phyloP scores from a whole-genome alignment of 2,888 invertebrate genomes.

The Anorthoa munda region DNA sequence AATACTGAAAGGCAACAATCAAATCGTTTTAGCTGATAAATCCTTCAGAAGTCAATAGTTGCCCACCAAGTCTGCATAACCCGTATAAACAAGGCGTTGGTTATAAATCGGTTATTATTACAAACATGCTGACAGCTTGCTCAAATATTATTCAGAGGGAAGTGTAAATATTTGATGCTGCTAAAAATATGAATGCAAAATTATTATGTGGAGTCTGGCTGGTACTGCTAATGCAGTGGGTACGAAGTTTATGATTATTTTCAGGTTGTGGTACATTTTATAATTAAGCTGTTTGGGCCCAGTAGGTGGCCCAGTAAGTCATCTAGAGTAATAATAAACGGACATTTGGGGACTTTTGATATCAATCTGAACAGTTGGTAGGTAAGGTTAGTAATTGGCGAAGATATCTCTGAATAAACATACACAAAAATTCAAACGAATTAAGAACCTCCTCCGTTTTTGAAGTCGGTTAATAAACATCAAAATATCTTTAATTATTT shows the following conservation, averaged over 20 bases:
- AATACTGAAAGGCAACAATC: slow-evolving; percentile 21
- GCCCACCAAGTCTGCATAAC: slow-evolving; percentile 32
- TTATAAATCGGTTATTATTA: slow-evolving; percentile 51
- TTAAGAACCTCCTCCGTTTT: too few relatives aligned
- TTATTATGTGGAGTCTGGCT: slow-evolving; percentile 1
- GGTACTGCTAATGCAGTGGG: neutral
- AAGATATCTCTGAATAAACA: too few relatives aligned
- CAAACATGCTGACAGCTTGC: slow-evolving; percentile 57
- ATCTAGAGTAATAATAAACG: too few relatives aligned
- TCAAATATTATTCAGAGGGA: slow-evolving; percentile 40
- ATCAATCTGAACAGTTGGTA: too few relatives aligned
- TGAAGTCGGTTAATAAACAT: too few relatives aligned
- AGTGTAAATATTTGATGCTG: slow-evolving; percentile 52
- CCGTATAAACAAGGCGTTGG: slow-evolving; percentile 39
- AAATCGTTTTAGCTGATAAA: slow-evolving; percentile 45
- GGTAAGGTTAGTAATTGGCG: too few relatives aligned
- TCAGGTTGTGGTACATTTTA: too few relatives aligned
- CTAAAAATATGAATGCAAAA: slow-evolving; percentile 40
- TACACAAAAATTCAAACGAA: too few relatives aligned
- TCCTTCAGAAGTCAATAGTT: slow-evolving; percentile 53
- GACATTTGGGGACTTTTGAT: too few relatives aligned
- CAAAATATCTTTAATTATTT: too few relatives aligned
- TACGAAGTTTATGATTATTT: neutral
- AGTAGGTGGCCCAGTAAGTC: too few relatives aligned
- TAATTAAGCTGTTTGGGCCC: too few relatives aligned